A percentile compares a stretch with the other conserved stretches of the same genome.
phyloP scores from a whole-genome alignment of 92 coral and sea anemone genomes.

The Epizoanthus scotinus region DNA sequence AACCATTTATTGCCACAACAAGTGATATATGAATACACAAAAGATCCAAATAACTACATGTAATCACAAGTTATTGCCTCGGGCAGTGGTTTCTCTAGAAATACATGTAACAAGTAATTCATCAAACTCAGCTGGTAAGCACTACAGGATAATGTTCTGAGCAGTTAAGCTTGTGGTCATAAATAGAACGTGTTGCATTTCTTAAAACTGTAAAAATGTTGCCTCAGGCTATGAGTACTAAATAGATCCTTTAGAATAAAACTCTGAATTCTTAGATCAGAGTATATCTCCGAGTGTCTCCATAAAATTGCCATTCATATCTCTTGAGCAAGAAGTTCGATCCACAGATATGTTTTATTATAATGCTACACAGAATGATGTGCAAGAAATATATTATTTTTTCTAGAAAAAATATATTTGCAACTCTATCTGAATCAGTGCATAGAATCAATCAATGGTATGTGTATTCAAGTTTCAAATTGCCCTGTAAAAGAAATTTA shows the following conservation, averaged over 20 bases:
- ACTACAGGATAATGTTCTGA: neutral
- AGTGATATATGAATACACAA: too few species aligned
- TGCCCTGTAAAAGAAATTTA: conserved; percentile 14
- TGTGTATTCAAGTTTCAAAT: conserved; percentile 21
- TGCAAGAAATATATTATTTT: too few species aligned
- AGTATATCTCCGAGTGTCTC: too few species aligned
- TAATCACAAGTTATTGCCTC: neutral
- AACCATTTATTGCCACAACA: too few species aligned
- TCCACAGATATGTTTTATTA: too few species aligned
- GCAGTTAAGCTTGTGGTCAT: neutral
- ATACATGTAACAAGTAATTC: neutral
- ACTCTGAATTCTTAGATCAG: too few species aligned
- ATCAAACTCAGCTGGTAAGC: conserved; percentile 8
- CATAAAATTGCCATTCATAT: too few species aligned
- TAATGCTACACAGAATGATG: too few species aligned
- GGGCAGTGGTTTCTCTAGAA: conserved; percentile 14
- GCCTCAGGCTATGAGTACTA: conserved; percentile 8
- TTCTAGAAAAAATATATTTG: neutral
- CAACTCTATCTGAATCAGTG: neutral
- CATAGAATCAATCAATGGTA: conserved; percentile 24
- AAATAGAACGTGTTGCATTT: neutral
- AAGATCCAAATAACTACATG: too few species aligned
- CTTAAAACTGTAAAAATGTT: neutral
- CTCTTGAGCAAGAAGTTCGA: too few species aligned
- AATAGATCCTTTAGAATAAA: too few species aligned